phyloP scores from a whole-genome alignment of 2,113 vertebrate species.

The Eptatretus burgeri region DNA sequence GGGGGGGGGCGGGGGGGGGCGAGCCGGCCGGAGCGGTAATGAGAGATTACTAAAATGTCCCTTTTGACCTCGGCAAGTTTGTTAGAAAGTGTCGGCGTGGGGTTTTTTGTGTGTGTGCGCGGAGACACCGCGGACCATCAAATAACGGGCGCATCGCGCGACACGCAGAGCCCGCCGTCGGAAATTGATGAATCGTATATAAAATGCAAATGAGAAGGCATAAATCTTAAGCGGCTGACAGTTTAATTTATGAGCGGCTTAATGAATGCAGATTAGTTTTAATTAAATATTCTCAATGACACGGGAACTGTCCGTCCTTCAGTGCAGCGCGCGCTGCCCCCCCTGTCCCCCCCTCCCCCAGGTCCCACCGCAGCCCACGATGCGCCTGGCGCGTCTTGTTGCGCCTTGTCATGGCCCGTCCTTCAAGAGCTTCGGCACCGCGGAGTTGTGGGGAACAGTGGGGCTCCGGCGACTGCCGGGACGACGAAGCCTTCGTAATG shows the following conservation, averaged over 20 bases:
- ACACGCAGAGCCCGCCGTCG: constrained; percentile 5
- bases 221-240: constrained; percentile 7
- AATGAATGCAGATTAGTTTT: constrained; percentile 7
- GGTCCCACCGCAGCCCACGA: not conserved
- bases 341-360: not conserved
- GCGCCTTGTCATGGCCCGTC: not conserved
- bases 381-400: not conserved
- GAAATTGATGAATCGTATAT: constrained; percentile 7
- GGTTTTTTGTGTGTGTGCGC: not conserved
- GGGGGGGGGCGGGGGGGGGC: not conserved
- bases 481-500: no score
- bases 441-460: no score
- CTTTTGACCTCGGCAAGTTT: constrained; percentile 6
- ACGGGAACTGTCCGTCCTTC: constrained; percentile 6
- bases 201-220: constrained; percentile 6
- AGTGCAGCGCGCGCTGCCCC: not conserved
- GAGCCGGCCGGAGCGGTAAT: constrained; percentile 1
- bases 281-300: constrained; percentile 7
- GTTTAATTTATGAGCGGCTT: constrained; percentile 7
- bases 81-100: constrained; percentile 1
- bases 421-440: no score
- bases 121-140: not conserved
- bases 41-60: constrained; percentile 6
- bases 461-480: no score
- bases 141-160: not conserved